Conservation (phyloP, 2,888 invertebrate genomes). For the Tryphoninae sp. region DNA sequence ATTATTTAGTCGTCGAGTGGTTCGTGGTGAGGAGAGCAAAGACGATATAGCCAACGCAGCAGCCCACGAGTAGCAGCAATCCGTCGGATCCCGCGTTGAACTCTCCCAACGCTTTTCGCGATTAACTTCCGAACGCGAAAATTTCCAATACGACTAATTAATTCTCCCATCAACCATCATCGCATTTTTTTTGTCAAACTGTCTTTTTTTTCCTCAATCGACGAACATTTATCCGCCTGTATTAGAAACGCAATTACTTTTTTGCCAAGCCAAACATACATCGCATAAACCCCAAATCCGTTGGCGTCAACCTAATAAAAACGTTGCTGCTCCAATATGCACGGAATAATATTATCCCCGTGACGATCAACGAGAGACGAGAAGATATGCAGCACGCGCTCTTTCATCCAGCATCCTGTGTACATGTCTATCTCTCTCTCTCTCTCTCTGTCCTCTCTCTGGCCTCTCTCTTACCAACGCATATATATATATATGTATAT, state of each 20-base stretch:
- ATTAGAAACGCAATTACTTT: background rate
- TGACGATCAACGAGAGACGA: constrained; percentile 61
- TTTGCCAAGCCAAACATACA: background rate
- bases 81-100: constrained; percentile 79
- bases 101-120: constrained; percentile 70
- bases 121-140: background rate
- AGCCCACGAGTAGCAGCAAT: constrained; percentile 56
- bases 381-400: constrained; percentile 44
- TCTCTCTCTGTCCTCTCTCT: constrained; percentile 17
- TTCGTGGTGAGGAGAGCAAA: constrained; percentile 4
- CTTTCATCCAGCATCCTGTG: constrained; percentile 64
- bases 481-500: constrained; percentile 1
- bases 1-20: constrained; percentile 40
- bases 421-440: constrained; percentile 13
- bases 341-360: constrained; percentile 33
- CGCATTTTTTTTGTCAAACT: no score
- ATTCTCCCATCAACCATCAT: no score
- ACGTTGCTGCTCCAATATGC: constrained; percentile 53
- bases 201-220: no score
- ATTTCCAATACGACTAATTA: no score
- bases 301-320: constrained; percentile 20
- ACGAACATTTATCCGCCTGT: no score
- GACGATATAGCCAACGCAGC: constrained; percentile 16
- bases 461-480: background rate
- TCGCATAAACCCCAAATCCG: background rate